These are phyloP conservation scores for Tarsius wallacei DNA, from an alignment of 2,797 vertebrate species.

Conservation along the genomic window DNA sequence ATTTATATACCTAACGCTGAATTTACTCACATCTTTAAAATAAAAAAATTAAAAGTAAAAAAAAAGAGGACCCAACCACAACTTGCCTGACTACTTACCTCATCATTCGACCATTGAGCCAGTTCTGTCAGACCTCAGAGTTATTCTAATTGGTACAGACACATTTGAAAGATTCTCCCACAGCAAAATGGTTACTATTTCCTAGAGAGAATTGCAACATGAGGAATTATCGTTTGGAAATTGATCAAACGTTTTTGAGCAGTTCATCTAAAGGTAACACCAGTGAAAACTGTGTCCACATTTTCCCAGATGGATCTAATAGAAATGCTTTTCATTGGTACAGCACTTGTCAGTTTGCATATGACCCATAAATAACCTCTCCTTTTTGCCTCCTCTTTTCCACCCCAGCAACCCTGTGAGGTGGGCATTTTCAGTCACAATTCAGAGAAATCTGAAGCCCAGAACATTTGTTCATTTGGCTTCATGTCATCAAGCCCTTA, in stretches of 20 bases:
- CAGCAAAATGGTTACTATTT: constrained; percentile 59
- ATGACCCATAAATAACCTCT: background rate
- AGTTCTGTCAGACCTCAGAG: accelerated
- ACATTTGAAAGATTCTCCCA: constrained; percentile 45
- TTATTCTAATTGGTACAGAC: background rate
- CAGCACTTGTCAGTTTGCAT: background rate
- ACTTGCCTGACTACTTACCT: constrained; percentile 18
- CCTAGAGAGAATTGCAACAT: constrained; percentile 52
- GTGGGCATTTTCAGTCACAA: background rate
- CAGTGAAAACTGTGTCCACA: background rate
- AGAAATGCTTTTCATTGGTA: background rate
- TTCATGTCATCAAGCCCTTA: constrained; percentile 13
- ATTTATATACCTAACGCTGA: too few relatives aligned
- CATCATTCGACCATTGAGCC: constrained; percentile 18
- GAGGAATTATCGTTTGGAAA: constrained; percentile 16
- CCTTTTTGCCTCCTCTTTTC: background rate
- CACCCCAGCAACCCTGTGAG: background rate
- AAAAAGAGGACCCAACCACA: background rate
- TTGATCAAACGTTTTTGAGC: constrained; percentile 10
- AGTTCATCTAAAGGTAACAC: constrained; percentile 1
- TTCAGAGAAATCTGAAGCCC: background rate
- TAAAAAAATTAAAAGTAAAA: too few relatives aligned
- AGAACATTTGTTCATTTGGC: background rate
- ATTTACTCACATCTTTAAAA: too few relatives aligned
- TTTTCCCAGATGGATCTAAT: background rate